phyloP scores from a whole-genome alignment of 64 coral and sea anemone species.

The Acropora tenuis region DNA sequence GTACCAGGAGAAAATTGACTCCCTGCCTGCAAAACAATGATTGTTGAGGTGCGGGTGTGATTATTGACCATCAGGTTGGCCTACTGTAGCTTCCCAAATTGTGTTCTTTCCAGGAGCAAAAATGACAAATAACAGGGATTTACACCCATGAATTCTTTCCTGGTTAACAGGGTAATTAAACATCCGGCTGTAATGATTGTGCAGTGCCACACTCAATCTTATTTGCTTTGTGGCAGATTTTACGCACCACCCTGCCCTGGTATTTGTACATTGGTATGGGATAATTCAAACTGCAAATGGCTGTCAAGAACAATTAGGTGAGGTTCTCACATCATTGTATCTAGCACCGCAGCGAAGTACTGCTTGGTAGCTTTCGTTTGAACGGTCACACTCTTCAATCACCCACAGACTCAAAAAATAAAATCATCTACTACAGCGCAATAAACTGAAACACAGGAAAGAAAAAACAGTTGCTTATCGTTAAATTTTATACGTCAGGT shows the following conservation, averaged over 20 bases:
- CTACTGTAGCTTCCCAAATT: no score
- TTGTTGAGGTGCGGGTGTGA: no score
- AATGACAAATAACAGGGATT: no score
- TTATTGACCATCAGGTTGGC: no score
- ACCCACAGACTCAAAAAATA: neutral
- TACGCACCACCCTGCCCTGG: constrained; percentile 84
- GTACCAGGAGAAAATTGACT: no score
- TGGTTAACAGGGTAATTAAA: no score
- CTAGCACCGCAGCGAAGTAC: neutral
- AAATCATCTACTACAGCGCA: neutral
- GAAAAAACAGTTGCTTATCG: no score
- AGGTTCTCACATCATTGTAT: neutral
- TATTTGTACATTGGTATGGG: constrained; percentile 93
- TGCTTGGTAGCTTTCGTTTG: neutral
- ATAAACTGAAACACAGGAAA: neutral
- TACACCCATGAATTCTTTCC: no score
- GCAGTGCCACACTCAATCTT: neutral
- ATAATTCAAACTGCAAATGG: constrained; percentile 91
- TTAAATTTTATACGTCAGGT: neutral
- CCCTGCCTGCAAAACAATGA: no score
- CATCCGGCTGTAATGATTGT: neutral
- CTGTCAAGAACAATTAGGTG: constrained; percentile 92
- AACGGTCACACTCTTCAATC: neutral
- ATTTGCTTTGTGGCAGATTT: constrained; percentile 67
- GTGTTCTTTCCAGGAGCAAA: no score